phyloP scores from a whole-genome alignment of 2,797 vertebrate species.

The Mus minutoides region DNA sequence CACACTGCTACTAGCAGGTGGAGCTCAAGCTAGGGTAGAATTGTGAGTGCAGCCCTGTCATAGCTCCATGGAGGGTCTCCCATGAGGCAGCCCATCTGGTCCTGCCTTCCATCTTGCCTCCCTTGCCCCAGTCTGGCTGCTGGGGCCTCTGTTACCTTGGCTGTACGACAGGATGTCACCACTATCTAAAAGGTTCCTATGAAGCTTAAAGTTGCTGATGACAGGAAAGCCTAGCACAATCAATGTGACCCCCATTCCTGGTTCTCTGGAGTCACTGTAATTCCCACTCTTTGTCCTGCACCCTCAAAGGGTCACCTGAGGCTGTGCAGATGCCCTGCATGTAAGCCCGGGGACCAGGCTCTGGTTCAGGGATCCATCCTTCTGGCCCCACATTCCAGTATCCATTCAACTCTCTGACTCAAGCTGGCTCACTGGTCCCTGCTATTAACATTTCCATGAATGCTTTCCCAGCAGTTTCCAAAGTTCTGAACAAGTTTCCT shows the following conservation, averaged over 20 bases:
- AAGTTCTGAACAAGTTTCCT: background rate
- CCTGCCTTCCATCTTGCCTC: background rate
- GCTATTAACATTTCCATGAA: conserved; percentile 48
- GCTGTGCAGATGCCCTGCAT: fast-evolving
- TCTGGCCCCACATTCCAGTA: background rate
- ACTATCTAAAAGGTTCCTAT: background rate
- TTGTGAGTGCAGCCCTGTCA: background rate
- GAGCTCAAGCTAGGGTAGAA: background rate
- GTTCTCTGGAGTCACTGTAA: background rate
- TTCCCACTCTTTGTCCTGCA: background rate
- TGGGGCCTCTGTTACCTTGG: background rate
- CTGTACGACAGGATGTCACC: background rate
- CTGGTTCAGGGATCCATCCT: background rate
- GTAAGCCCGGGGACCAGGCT: background rate
- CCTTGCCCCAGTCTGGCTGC: background rate
- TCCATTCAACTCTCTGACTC: background rate
- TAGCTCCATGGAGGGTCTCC: background rate
- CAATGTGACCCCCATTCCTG: background rate
- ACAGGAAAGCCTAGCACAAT: background rate
- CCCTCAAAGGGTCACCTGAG: background rate
- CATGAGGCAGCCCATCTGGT: background rate
- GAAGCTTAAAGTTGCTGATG: background rate
- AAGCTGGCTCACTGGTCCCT: background rate
- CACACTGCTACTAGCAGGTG: background rate
- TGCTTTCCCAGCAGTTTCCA: background rate